phyloP scores from a whole-genome alignment of 2,797 vertebrate genomes.

The Philypnodon macrostomus region DNA sequence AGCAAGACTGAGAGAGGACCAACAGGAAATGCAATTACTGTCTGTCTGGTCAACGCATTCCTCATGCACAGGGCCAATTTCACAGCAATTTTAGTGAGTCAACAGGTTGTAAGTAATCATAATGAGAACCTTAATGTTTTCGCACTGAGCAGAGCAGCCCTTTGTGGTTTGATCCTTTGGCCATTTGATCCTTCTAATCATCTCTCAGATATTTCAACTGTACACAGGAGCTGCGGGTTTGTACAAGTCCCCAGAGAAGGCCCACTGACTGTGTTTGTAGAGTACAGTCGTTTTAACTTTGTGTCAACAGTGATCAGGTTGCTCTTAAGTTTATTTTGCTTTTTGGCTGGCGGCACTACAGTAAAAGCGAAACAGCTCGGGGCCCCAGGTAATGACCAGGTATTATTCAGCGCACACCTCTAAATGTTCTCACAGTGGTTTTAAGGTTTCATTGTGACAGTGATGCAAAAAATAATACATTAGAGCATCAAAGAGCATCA shows the following conservation, averaged over 20 bases:
- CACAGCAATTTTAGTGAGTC: constrained; percentile 72
- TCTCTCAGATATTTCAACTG: constrained; percentile 68
- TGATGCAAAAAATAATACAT: constrained; percentile 20
- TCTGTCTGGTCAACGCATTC: constrained; percentile 61
- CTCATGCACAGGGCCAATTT: constrained; percentile 68
- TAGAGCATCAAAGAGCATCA: constrained; percentile 14
- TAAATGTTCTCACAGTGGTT: constrained; percentile 30
- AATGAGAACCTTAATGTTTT: constrained; percentile 73
- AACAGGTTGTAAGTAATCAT: constrained; percentile 74
- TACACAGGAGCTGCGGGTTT: constrained; percentile 58
- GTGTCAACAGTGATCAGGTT: constrained; percentile 67
- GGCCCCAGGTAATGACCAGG: constrained; percentile 33
- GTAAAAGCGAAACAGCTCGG: constrained; percentile 36
- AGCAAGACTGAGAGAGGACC: constrained; percentile 34
- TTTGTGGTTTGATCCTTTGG: constrained; percentile 66
- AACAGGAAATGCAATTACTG: constrained; percentile 79
- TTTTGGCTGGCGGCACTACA: constrained; percentile 36
- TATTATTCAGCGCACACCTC: constrained; percentile 18
- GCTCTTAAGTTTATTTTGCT: constrained; percentile 41
- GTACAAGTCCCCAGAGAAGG: constrained; percentile 55
- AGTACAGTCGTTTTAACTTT: constrained; percentile 67
- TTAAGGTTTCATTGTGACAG: constrained; percentile 7
- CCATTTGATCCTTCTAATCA: constrained; percentile 71
- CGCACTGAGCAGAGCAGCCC: constrained; percentile 46
- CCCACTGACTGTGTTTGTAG: constrained; percentile 61